Evolutionary conservation across 2,888 invertebrate species (phyloP), one percentile per base, ranked within the genome.

Genomic region (Blastobasis adustella): DNA sequence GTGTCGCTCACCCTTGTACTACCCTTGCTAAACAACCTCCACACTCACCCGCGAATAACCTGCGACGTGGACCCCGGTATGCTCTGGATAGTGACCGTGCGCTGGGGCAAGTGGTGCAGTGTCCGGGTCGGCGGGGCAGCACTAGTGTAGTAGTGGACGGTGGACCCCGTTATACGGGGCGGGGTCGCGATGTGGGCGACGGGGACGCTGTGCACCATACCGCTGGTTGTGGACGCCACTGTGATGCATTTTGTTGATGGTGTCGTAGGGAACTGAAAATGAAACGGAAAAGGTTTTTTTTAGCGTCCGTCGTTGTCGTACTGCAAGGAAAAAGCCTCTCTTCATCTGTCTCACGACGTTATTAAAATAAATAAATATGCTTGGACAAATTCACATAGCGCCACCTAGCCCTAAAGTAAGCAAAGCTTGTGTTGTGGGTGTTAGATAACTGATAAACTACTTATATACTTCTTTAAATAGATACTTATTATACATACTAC

Each of bases 181-280:
- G 83, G 73, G 0, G 77, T 64, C 0, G 82, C 75, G 0, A 88
- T 64, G 52, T 88, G 87, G 0, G 88, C 82, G 0, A 87, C 85
- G 0, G 88, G 88, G 23, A 87, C 88, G 47, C 83, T 81, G 61
- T 88, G 87, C 0, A 88, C 68, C 82, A 87, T 81, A 0, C 88
- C 88, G 42, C 83, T 84, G 0, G 86, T 82, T 0, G 86, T 87
- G 0, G 88, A 88, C 0, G 86, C 84, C 4, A 88, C 88, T 1
- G 87, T 88, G 54, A 88, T 88, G 64, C 87, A 87, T 50, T 88
- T 87, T 0, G 81, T 82, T 43, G 59, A 65, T 55, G 79, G 82
- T 48, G 76, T 78, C 48, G 69, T 72, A 47, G 80, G 54, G 60
- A 76, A 86, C 87, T 87, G 70, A 8, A 66, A 67, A n/a, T n/a